These are phyloP conservation scores for Acanthosoma haemorrhoidale DNA, from an alignment of 2,888 invertebrate genomes.

Conservation along the genomic window DNA sequence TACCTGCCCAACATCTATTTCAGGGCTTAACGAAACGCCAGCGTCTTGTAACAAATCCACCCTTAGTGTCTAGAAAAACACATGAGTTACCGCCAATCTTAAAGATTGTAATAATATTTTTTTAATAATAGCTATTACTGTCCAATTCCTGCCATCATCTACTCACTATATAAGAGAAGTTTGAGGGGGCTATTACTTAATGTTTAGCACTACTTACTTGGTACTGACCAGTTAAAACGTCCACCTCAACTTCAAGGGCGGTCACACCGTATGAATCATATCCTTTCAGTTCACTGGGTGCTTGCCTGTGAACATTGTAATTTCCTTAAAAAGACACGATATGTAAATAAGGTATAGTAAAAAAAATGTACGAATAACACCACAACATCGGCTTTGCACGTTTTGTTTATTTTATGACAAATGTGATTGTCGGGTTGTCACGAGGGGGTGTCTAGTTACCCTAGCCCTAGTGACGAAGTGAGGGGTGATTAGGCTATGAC, in stretches of 20 bases:
- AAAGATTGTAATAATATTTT: neutral
- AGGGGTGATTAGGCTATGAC: no score
- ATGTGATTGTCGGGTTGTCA: no score
- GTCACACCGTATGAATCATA: constrained; percentile 62
- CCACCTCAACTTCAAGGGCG: constrained; percentile 67
- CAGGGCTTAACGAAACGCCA: constrained; percentile 67
- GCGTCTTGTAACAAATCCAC: constrained; percentile 69
- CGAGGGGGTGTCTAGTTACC: no score
- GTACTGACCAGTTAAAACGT: constrained; percentile 71
- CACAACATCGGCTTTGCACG: no score
- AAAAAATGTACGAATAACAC: no score
- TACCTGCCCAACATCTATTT: constrained; percentile 66
- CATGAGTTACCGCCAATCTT: neutral
- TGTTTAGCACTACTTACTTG: constrained; percentile 38
- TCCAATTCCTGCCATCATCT: no score
- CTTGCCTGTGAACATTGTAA: neutral
- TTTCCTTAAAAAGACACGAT: neutral
- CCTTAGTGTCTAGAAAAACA: constrained; percentile 45
- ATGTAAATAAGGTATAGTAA: no score
- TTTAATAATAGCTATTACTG: no score
- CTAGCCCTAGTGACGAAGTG: no score
- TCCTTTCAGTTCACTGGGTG: constrained; percentile 46
- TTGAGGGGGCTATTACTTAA: no score
- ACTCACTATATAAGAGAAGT: no score
- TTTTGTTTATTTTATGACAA: no score